Base-by-base conservation (phyloP, 30 jellyfish, hydroid and myxozoan species). In the Catostylus mosaicus region DNA sequence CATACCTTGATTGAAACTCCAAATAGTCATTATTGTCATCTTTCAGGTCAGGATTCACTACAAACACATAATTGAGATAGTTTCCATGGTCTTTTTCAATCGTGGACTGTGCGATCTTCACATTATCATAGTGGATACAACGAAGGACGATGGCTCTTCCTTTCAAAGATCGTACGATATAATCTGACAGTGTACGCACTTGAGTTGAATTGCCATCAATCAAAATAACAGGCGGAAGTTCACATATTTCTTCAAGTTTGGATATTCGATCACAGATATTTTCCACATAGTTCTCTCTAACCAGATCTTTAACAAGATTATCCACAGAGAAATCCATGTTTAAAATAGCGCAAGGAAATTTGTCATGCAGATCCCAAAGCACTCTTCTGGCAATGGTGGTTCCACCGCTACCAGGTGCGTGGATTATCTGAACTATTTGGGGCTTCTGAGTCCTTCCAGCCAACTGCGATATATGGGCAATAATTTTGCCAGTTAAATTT, bases 381-480 rank as follows among this genome's bases (percentile, higher is more conserved):
- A 82, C 77, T 4, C 92, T 30, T 32, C 92, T 34, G 2, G 92
- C 92, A 11, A 82, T 71, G 12, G 92, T 82, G 0, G 92, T 50
- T 0, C 92, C 92, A 30, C 92, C 92, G 11, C 83, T 69, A 19
- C 92, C 92, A 6, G 92, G 92, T 20, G 69, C 35, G 50, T 82
- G 92, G 16, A 64, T 57, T 23, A 82, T 82, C 61, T 82, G 85
- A 26, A 82, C 85, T 12, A 82, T 82, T 27, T 82, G 92, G 0
- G 90, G 61, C 51, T 70, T 40, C 31, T 1, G 23, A 32, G 27
- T 30, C 30, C 77, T 61, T 32, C 5, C 20, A 3, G 70, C 26
- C 67, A 82, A 10, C n/a, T 36, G 34, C 23, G 46, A 3, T 19
- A 82, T 82, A 24, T 43, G 63, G 18, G 31, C 32, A 2, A 10